Conservation (phyloP, 2,888 invertebrate species). For the Agonopterix arenella region DNA sequence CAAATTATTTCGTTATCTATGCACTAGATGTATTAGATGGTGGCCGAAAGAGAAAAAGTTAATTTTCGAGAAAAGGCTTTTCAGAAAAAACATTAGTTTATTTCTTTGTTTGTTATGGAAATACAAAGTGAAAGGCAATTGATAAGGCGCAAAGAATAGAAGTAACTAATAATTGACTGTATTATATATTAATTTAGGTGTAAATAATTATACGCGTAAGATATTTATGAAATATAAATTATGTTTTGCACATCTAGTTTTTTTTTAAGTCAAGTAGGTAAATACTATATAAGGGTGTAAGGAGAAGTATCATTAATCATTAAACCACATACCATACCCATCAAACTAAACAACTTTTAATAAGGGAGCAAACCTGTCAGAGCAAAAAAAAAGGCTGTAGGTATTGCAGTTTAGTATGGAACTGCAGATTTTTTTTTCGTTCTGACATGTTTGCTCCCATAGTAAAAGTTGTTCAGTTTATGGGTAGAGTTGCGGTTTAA, state of each 20-base stretch:
- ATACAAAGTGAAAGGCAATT: slow-evolving; percentile 59
- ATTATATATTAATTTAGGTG: slow-evolving; percentile 30
- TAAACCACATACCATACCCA: too few species aligned
- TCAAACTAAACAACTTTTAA: too few species aligned
- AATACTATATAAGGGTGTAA: too few species aligned
- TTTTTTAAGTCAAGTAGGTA: background rate
- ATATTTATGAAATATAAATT: slow-evolving; percentile 42
- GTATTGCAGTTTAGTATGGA: too few species aligned
- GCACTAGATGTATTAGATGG: slow-evolving; percentile 61
- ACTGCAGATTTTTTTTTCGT: too few species aligned
- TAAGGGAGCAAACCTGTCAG: too few species aligned
- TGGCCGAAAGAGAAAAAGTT: slow-evolving; percentile 50
- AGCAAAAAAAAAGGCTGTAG: too few species aligned
- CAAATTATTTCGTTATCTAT: slow-evolving; percentile 53
- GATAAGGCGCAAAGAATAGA: slow-evolving; percentile 19
- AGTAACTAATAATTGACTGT: slow-evolving; percentile 8
- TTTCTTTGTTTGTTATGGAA: slow-evolving; percentile 57
- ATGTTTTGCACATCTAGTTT: slow-evolving; percentile 13
- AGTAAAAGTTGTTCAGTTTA: too few species aligned
- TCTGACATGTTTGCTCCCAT: too few species aligned
- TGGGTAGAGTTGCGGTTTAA: too few species aligned
- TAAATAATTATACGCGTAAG: slow-evolving; percentile 52
- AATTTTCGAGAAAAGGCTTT: slow-evolving; percentile 51
- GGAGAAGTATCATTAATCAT: too few species aligned
- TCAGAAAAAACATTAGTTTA: slow-evolving; percentile 49